Evolutionary conservation across 2,797 vertebrate species (phyloP).

Genomic region (Poliocrania exsul): DNA sequence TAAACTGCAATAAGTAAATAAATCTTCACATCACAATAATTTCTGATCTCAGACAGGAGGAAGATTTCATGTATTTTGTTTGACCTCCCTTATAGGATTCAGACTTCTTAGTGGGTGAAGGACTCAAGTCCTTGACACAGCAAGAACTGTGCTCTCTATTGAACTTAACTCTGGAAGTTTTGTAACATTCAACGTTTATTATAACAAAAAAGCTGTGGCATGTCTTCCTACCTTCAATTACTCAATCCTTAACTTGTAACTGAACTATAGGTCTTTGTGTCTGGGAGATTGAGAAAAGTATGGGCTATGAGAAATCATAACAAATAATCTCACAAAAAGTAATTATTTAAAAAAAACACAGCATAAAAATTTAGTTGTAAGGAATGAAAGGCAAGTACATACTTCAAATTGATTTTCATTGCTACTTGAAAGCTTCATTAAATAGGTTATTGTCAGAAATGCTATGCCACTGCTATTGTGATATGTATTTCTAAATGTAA

Average conservation of each 20-base stretch:
- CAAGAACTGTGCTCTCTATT: not conserved
- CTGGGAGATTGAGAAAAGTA: not conserved
- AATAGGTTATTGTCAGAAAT: not conserved
- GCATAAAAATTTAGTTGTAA: not conserved
- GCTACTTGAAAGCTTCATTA: not conserved
- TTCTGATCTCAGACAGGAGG: not conserved
- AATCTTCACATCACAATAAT: not conserved
- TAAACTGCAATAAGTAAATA: not conserved
- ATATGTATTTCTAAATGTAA: not conserved
- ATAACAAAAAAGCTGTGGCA: not conserved
- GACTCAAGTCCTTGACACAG: fast-evolving
- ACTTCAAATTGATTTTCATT: not conserved
- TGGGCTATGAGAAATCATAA: not conserved
- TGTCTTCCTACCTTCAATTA: not conserved
- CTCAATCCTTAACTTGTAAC: not conserved
- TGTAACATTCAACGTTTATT: not conserved
- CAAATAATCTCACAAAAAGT: not conserved
- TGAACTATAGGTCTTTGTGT: not conserved
- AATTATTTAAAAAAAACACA: fast-evolving
- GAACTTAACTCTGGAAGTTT: not conserved
- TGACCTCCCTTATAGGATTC: not conserved
- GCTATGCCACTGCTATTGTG: not conserved
- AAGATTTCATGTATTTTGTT: not conserved
- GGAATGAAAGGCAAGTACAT: not conserved
- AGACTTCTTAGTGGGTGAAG: not conserved